These are phyloP conservation scores for Volucella zonaria DNA, from an alignment of 2,888 invertebrate species.

Conservation along the genomic window DNA sequence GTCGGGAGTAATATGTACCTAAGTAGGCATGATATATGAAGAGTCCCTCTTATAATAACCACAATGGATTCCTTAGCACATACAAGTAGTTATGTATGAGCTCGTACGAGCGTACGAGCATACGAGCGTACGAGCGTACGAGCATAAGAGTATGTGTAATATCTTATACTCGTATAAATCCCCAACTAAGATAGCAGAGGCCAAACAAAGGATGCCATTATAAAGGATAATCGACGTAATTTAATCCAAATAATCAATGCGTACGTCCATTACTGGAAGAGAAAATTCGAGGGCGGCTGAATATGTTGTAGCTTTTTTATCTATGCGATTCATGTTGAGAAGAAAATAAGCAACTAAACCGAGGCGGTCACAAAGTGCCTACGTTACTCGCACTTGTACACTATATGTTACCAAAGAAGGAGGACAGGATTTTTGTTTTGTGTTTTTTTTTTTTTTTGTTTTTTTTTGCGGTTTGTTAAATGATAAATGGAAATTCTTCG, in stretches of 20 bases:
- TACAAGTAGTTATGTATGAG: slow-evolving; percentile 19
- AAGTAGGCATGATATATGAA: slow-evolving; percentile 27
- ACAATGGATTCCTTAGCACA: slow-evolving; percentile 51
- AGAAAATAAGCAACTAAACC: slow-evolving; percentile 14
- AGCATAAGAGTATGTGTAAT: too few relatives aligned
- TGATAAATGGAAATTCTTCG: slow-evolving; percentile 64
- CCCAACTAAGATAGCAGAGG: slow-evolving; percentile 43
- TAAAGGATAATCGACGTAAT: slow-evolving; percentile 67
- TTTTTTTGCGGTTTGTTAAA: slow-evolving; percentile 46
- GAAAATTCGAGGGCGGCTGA: slow-evolving; percentile 36
- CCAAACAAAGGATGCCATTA: slow-evolving; percentile 60
- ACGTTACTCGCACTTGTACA: too few relatives aligned
- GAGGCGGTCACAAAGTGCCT: slow-evolving; percentile 17
- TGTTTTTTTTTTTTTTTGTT: too few relatives aligned
- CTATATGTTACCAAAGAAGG: background rate
- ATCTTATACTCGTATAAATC: slow-evolving; percentile 26
- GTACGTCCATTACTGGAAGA: slow-evolving; percentile 43
- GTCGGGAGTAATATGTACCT: background rate
- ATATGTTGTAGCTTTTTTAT: slow-evolving; percentile 54
- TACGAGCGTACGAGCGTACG: too few relatives aligned
- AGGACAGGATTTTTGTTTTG: slow-evolving; percentile 15
- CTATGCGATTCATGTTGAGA: slow-evolving; percentile 21
- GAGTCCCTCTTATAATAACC: slow-evolving; percentile 26
- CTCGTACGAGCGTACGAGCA: too few relatives aligned
- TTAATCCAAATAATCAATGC: slow-evolving; percentile 67